Evolutionary conservation across 1,140 invertebrate genomes (phyloP), one percentile per base, ranked within the genome.

Genomic region (Scaptomyza montana): DNA sequence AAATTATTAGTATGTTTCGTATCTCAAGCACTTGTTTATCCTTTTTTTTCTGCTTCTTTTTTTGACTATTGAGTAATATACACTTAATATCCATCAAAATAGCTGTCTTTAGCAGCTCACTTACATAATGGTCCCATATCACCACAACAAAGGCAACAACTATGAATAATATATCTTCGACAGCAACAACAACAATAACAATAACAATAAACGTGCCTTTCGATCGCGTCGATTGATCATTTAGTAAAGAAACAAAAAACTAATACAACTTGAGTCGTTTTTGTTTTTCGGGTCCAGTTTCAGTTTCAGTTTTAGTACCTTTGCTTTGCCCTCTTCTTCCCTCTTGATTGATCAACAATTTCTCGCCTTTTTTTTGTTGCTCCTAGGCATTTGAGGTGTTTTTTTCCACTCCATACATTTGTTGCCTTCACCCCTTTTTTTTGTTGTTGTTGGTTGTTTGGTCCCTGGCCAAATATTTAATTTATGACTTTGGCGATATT

Each of bases 401-500:
- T 79, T 72, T 64, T 53, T 55, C 46, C 63, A 16, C 16, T 16
- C 16, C 1, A 16, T 16, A 1, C 16, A 16, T 78, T 78, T 86
- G 67, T 86, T 86, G 66, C 74, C 81, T 78, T 87, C 78, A 76
- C 63, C 71, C 56, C 43, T 43, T 47, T 19, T 70, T 77, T 56
- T 54, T 60, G 49, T 61, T 59, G 53, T 30, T 47, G 19, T 10
- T 10, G 1, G 39, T 21, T 21, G 21, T 25, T 77, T 53, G 50
- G 28, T 68, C 25, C 39, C 21, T 71, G 59, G 60, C 63, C 76
- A 89, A 90, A 82, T 82, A 80, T 81, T 81, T 90, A 87, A 91
- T 91, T 91, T 91, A 91, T 91, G 89, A 73, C 81, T 85, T 77
- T 85, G 74, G 51, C 79, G 90, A 91, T 91, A 90, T 77, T 84